Conservation (phyloP, 1,140 invertebrate genomes). For the Homarus americanus region DNA sequence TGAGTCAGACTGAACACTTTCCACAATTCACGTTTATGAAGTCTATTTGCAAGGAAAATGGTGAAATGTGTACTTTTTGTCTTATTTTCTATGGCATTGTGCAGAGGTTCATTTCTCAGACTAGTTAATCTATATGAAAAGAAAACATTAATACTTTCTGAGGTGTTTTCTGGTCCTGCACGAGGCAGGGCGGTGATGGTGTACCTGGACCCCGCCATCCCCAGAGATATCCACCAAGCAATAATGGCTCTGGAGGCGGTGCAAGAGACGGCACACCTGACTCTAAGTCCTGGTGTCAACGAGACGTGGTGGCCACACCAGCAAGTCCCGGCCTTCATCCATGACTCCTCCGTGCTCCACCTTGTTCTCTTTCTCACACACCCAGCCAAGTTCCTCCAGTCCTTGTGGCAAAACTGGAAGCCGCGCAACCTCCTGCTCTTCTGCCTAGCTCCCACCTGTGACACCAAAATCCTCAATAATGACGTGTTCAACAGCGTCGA, state of each 20-base stretch:
- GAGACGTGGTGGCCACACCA: not conserved
- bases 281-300: not conserved
- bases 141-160: not conserved
- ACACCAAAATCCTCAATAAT: not conserved
- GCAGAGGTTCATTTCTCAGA: too few relatives aligned
- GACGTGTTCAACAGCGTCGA: not conserved
- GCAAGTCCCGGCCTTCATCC: not conserved
- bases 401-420: constrained; percentile 24
- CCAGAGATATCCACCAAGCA: constrained; percentile 1
- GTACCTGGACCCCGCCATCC: constrained; percentile 28
- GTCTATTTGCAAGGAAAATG: too few relatives aligned
- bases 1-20: too few relatives aligned
- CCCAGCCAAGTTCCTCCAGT: not conserved
- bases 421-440: constrained; percentile 14
- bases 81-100: too few relatives aligned
- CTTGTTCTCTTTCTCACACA: constrained; percentile 1
- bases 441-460: not conserved
- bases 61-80: too few relatives aligned
- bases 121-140: too few relatives aligned
- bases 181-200: not conserved
- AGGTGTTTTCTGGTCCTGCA: constrained; percentile 35
- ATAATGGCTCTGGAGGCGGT: not conserved
- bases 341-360: not conserved
- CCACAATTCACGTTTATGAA: too few relatives aligned
- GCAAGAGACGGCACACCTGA: constrained; percentile 8